These are phyloP conservation scores for Magallana gigas DNA, from an alignment of 1,140 invertebrate genomes.

Conservation along the genomic window DNA sequence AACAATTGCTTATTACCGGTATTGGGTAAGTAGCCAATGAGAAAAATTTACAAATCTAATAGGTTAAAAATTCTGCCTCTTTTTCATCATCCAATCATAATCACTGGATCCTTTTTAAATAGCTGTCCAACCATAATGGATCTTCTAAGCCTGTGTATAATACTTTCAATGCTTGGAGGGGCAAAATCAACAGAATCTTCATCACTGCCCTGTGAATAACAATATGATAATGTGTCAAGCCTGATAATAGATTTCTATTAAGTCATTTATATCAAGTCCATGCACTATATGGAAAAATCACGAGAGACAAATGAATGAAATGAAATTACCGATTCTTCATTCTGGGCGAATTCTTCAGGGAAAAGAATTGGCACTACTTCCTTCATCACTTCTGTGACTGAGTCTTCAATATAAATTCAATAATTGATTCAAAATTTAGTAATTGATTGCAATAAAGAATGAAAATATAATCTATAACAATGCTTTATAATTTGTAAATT, in stretches of 20 bases:
- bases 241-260: too few relatives aligned
- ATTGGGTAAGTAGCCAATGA: too few relatives aligned
- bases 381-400: neutral
- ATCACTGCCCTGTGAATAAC: neutral
- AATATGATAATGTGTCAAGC: neutral
- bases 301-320: neutral
- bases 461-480: too few relatives aligned
- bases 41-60: too few relatives aligned
- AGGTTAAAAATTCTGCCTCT: too few relatives aligned
- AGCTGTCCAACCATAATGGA: slow-evolving; percentile 4
- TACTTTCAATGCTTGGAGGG: neutral
- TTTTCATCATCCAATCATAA: too few relatives aligned
- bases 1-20: too few relatives aligned
- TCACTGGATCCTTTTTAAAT: too few relatives aligned
- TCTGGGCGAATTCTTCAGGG: neutral
- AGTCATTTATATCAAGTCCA: too few relatives aligned
- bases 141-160: neutral
- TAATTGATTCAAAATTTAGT: too few relatives aligned
- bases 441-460: too few relatives aligned
- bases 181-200: slow-evolving; percentile 19
- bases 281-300: neutral
- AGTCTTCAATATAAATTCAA: neutral
- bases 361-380: slow-evolving; percentile 8
- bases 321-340: neutral
- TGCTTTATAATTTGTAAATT: neutral